These are phyloP conservation scores for Nomada ferruginata DNA, from an alignment of 2,888 invertebrate genomes.

Conservation along the genomic window DNA sequence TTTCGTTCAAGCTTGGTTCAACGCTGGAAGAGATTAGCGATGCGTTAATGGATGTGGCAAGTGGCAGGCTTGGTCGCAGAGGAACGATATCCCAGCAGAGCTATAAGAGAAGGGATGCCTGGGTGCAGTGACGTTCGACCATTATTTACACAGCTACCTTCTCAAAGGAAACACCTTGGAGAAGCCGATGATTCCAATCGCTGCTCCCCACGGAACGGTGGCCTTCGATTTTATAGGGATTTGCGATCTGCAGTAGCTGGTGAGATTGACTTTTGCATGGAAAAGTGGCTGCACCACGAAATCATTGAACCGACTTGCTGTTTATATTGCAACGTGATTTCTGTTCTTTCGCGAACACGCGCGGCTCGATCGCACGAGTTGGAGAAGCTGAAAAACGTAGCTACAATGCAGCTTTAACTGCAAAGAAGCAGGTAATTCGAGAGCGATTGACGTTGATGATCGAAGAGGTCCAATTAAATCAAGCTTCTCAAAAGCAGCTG, in stretches of 20 bases:
- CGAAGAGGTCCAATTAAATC: conserved; percentile 58
- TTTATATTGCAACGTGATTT: conserved; percentile 56
- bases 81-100: conserved; percentile 57
- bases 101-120: conserved; percentile 55
- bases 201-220: conserved; percentile 45
- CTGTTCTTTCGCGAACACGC: conserved; percentile 26
- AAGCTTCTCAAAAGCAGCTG: conserved; percentile 55
- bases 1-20: neutral
- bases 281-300: conserved; percentile 25
- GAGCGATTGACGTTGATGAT: conserved; percentile 54
- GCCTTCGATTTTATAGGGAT: conserved; percentile 57
- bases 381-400: neutral
- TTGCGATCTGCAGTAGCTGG: conserved; percentile 55
- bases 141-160: conserved; percentile 70
- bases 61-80: conserved; percentile 43
- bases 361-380: neutral
- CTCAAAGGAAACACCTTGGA: conserved; percentile 60
- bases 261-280: conserved; percentile 62
- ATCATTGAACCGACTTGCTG: conserved; percentile 39
- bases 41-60: conserved; percentile 56
- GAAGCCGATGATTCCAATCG: conserved; percentile 25
- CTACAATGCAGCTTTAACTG: neutral
- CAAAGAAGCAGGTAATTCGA: conserved; percentile 10
- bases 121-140: conserved; percentile 26
- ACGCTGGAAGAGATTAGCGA: neutral